Percentiles rank a stretch among this genome's conserved stretches.
Conservation (phyloP, 2,888 invertebrate species). For the Eupithecia dodoneata region DNA sequence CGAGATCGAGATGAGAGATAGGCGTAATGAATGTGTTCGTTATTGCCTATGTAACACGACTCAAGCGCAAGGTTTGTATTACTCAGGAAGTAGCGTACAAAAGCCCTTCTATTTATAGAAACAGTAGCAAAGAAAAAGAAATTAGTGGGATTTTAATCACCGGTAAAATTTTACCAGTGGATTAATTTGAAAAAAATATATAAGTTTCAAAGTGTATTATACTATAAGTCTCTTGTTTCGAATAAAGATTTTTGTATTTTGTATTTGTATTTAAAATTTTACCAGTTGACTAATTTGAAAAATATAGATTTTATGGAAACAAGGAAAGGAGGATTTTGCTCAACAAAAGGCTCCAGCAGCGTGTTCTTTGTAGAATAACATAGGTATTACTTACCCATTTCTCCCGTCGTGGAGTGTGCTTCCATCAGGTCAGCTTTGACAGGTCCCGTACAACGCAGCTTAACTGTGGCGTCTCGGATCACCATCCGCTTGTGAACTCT, state of each 20-base stretch:
- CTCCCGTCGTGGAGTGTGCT: conserved; percentile 84
- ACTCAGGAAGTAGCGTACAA: neutral
- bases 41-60: conserved; percentile 2
- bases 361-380: neutral
- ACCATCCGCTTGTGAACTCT: conserved; percentile 74
- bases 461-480: conserved; percentile 78
- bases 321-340: neutral
- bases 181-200: neutral
- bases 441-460: conserved; percentile 73
- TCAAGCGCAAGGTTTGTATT: neutral
- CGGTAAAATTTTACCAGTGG: neutral
- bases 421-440: conserved; percentile 80
- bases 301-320: neutral
- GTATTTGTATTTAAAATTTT: too few species aligned
- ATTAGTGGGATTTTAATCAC: too few species aligned
- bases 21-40: neutral
- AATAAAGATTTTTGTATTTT: too few species aligned
- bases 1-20: neutral
- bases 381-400: conserved; percentile 74
- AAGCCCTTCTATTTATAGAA: neutral
- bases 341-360: neutral
- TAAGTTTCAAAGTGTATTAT: too few species aligned
- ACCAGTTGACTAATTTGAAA: neutral
- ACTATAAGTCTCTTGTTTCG: too few species aligned
- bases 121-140: neutral